Evolutionary conservation across 2,888 invertebrate species (phyloP).

Genomic region (Panzeria rudis): DNA sequence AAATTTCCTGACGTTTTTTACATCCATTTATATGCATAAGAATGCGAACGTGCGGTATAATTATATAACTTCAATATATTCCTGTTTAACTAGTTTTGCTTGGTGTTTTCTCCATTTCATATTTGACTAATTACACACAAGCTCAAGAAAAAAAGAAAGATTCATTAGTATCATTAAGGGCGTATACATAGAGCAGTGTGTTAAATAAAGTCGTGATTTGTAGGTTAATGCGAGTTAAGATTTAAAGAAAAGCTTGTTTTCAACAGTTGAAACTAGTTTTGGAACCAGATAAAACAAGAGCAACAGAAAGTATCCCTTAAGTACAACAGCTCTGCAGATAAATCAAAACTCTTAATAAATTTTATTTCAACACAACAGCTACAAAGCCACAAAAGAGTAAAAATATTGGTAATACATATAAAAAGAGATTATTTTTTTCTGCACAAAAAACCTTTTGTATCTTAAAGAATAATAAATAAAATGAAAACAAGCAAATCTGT

Average conservation of each 20-base stretch:
- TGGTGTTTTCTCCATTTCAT: not conserved
- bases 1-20: not conserved
- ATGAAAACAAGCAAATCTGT: conserved; percentile 9
- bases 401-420: not conserved
- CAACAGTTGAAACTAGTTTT: conserved; percentile 65
- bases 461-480: not conserved
- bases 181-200: conserved; percentile 11
- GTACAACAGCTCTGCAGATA: not conserved
- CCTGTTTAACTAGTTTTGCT: conserved; percentile 29
- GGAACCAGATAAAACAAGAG: conserved; percentile 10
- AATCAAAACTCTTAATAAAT: conserved; percentile 10
- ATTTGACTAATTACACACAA: conserved; percentile 33
- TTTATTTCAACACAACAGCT: not conserved
- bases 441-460: conserved; percentile 1
- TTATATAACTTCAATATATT: not conserved
- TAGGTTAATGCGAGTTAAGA: conserved; percentile 41
- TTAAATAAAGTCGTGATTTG: conserved; percentile 58
- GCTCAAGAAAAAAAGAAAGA: not conserved
- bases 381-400: conserved; percentile 35
- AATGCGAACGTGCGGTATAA: not conserved
- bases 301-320: not conserved
- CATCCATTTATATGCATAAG: too few species aligned
- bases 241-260: conserved; percentile 49
- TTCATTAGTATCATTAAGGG: conserved; percentile 24
- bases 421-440: conserved; percentile 10